phyloP scores from a whole-genome alignment of 2,888 invertebrate species.

The Meandrusa payeni region DNA sequence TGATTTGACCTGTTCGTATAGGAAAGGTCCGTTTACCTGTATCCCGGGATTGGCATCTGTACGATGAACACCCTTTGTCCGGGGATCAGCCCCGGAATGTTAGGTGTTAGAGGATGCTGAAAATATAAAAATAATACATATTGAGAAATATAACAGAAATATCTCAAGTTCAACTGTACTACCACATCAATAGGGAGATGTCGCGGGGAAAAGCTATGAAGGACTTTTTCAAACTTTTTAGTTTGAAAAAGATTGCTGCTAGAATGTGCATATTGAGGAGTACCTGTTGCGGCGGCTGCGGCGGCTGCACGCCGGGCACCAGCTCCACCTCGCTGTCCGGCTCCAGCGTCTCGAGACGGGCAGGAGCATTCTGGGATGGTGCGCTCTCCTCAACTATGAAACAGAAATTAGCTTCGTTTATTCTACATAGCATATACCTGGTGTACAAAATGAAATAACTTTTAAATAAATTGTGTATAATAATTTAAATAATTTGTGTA shows the following conservation, averaged over 20 bases:
- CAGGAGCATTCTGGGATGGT: slow-evolving; percentile 35
- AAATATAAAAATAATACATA: slow-evolving; percentile 24
- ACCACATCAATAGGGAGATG: no score
- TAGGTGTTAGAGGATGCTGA: slow-evolving; percentile 57
- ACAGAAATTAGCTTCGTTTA: background rate
- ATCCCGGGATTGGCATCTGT: slow-evolving; percentile 75
- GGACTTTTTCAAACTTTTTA: no score
- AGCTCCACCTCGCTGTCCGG: slow-evolving; percentile 74
- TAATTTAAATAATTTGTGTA: no score
- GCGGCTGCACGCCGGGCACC: slow-evolving; percentile 69
- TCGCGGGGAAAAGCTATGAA: no score
- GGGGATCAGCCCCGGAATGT: slow-evolving; percentile 60
- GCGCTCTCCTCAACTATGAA: slow-evolving; percentile 25
- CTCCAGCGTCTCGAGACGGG: slow-evolving; percentile 61
- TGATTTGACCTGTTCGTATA: no score
- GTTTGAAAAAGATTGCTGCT: background rate
- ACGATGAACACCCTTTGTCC: slow-evolving; percentile 82
- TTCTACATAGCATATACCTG: no score
- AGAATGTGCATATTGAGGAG: background rate
- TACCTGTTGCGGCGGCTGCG: slow-evolving; percentile 45
- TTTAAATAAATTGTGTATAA: no score
- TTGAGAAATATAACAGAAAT: no score
- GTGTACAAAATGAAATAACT: no score
- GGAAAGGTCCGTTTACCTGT: slow-evolving; percentile 45
- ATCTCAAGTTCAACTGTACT: no score